A percentile compares a stretch with the other conserved stretches of the same genome.
Conservation (phyloP, 2,113 vertebrate species). For the Ramphastos sulfuratus region DNA sequence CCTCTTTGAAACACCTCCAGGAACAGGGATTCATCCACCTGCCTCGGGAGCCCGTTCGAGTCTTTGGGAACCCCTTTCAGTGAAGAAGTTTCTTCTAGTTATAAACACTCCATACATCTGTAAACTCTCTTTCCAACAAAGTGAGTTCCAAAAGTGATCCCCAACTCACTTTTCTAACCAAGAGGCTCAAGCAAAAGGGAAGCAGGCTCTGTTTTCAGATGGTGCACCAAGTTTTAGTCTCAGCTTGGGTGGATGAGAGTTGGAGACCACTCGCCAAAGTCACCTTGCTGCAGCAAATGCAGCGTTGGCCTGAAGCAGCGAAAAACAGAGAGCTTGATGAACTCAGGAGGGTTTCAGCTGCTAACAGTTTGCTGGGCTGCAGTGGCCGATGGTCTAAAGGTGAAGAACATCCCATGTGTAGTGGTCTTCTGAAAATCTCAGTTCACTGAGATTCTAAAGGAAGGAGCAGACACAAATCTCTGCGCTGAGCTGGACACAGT, state of each 20-base stretch:
- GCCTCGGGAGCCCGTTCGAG: too few relatives aligned
- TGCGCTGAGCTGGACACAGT: background rate
- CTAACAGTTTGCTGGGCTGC: background rate
- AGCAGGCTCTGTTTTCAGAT: fast-evolving
- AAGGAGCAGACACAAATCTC: background rate
- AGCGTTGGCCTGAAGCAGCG: background rate
- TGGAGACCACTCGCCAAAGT: fast-evolving
- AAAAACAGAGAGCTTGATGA: fast-evolving
- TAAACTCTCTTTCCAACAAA: background rate
- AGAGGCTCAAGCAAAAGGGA: background rate
- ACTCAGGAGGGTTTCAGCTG: background rate
- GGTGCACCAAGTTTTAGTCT: too few relatives aligned
- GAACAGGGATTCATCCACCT: too few relatives aligned
- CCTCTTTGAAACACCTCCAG: too few relatives aligned
- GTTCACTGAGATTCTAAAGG: background rate
- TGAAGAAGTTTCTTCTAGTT: too few relatives aligned
- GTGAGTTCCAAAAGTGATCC: too few relatives aligned
- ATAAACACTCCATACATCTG: fast-evolving
- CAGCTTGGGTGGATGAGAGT: fast-evolving
- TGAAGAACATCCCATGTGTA: background rate
- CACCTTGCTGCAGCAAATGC: too few relatives aligned
- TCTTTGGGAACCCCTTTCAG: too few relatives aligned
- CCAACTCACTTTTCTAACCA: background rate
- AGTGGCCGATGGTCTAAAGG: too few relatives aligned
- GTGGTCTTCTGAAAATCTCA: background rate